Evolutionary conservation across 2,797 vertebrate species (phyloP), one percentile per base, ranked within the genome.

Genomic region (Lindbergichthys nudifrons): DNA sequence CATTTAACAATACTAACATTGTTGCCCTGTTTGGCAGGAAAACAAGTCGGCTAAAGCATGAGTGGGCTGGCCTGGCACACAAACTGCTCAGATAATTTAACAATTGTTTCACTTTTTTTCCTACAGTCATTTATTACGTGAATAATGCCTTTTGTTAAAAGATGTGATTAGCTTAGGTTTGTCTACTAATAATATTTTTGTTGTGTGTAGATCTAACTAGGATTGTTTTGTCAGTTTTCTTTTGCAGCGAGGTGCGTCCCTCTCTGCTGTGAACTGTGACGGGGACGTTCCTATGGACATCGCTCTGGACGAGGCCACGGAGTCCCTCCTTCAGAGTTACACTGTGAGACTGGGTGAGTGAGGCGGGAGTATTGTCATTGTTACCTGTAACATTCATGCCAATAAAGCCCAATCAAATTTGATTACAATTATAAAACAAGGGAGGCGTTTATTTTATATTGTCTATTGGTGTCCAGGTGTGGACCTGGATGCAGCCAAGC

Each of bases 221-320:
- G 56, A 80, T 65, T 77, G 64, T 80, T 43, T 73, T 67, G 19
- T 59, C 82, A 98, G 97, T 83, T 97, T 96, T 90, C 95, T 98
- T 52, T 83, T 98, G 88, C 90, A 94, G 87, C 86, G 89, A 0
- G 95, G 95, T 0, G 96, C 97, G 0, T 95, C 94, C 75, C 93
- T 98, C 2, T 94, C 94, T 2, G 94, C 94, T 0, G 97, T 98
- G 78, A 98, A 97, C 91, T 97, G 96, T 64, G 97, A 97, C 0
- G 97, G 97, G 0, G 96, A 98, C 10, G 93, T 97, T 79, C 96
- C 97, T 5, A 73, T 96, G 80, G 97, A 98, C 89, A 95, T 98
- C n/a, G 96, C 96, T 0, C 94, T 97, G 86, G 96, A 96, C 0
- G 97, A 97, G 46, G 85, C 93, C 87, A 96, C 96, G 15, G 96